Percentiles rank a stretch among this genome's conserved stretches.
Conservation (phyloP, 2,113 vertebrate species). For the Mus spicilegus region DNA sequence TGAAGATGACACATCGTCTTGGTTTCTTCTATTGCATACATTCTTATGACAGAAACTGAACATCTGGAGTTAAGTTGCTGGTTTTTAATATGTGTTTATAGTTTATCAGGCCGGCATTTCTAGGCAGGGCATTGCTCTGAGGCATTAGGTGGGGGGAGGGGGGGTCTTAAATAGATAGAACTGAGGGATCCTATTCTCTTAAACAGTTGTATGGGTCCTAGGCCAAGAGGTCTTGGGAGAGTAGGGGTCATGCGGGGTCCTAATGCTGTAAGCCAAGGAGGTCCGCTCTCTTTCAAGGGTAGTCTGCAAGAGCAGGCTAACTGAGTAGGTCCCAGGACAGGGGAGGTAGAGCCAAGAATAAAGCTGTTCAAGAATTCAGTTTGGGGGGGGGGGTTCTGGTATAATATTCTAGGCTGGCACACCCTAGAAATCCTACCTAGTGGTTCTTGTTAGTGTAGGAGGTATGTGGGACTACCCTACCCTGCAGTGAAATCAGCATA, state of each 20-base stretch:
- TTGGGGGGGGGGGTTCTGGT: no score
- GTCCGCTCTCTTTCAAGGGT: not conserved
- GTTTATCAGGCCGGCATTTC: not conserved
- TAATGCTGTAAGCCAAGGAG: not conserved
- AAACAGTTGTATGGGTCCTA: not conserved
- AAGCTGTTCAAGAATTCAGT: fast-evolving
- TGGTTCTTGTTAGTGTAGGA: not conserved
- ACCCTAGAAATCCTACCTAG: not conserved
- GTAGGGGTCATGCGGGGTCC: not conserved
- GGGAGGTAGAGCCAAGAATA: not conserved
- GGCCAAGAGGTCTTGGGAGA: not conserved
- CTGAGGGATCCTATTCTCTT: not conserved
- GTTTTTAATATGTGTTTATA: not conserved
- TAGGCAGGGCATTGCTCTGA: not conserved
- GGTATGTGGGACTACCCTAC: not conserved
- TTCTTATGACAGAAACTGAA: not conserved
- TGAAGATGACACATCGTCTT: not conserved
- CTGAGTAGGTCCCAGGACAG: no score
- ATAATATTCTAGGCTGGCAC: not conserved
- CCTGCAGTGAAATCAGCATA: not conserved
- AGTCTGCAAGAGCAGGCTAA: no score
- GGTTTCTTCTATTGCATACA: not conserved
- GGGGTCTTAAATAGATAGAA: not conserved
- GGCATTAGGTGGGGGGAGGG: fast-evolving
- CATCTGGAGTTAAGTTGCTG: not conserved